Conservation (phyloP, 2,888 invertebrate genomes). For the Junonia oenone region DNA sequence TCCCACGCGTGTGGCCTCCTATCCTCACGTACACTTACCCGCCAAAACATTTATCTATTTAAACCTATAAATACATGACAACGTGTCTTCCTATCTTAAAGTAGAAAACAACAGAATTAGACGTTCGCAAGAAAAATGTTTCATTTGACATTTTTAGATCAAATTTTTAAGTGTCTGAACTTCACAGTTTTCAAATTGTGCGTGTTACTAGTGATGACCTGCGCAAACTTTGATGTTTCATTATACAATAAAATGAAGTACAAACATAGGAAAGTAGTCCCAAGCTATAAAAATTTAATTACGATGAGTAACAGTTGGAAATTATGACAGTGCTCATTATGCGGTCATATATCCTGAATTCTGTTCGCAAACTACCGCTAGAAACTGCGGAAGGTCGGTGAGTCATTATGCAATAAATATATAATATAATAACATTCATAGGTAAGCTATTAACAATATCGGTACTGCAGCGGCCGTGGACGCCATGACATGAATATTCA, state of each 20-base stretch:
- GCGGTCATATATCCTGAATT: slow-evolving; percentile 11
- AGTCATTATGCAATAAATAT: slow-evolving; percentile 21
- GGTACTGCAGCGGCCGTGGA: slow-evolving; percentile 13
- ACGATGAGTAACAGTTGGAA: slow-evolving; percentile 2
- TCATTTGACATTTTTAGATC: no score
- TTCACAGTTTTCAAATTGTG: no score
- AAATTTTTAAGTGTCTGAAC: no score
- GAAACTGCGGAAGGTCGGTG: slow-evolving; percentile 24
- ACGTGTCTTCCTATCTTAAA: neutral
- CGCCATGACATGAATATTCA: slow-evolving; percentile 24
- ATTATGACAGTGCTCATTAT: slow-evolving; percentile 5
- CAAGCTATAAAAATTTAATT: neutral
- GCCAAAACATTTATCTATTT: neutral
- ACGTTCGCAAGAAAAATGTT: no score
- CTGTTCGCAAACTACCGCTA: slow-evolving; percentile 20
- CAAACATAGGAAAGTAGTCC: neutral
- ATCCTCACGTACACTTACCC: neutral
- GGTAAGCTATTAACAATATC: slow-evolving; percentile 20
- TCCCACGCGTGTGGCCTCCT: slow-evolving; percentile 4
- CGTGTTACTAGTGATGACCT: no score
- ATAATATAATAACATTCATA: slow-evolving; percentile 14
- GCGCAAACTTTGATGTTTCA: neutral
- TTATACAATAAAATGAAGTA: neutral
- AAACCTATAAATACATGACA: neutral
- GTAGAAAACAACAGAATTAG: neutral